Conservation (phyloP, 2,113 vertebrate species). For the Entomyzon cyanotis region DNA sequence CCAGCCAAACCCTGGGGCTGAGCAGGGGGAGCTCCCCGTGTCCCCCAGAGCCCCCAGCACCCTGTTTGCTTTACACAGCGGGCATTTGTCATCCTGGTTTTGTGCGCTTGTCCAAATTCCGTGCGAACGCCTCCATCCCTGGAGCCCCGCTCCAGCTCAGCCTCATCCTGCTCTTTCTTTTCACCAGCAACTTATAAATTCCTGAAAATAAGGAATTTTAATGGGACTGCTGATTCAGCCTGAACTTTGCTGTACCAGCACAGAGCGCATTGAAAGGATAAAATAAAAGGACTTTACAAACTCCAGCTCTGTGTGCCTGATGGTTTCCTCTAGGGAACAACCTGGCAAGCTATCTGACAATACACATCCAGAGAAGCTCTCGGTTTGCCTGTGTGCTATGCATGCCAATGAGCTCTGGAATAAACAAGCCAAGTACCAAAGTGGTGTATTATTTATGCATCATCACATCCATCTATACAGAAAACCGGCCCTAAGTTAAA, state of each 20-base stretch:
- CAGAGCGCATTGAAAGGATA: neutral
- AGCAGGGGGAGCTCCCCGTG: accelerated
- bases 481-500: slow-evolving; percentile 14
- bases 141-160: neutral
- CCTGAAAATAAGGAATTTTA: slow-evolving; percentile 1
- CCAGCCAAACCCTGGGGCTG: accelerated
- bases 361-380: slow-evolving; percentile 2
- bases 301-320: neutral
- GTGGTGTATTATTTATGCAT: slow-evolving; percentile 4
- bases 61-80: accelerated
- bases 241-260: neutral
- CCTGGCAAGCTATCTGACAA: neutral
- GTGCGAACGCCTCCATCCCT: accelerated
- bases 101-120: neutral
- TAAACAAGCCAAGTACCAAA: neutral
- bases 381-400: neutral
- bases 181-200: neutral
- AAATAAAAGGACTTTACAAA: slow-evolving; percentile 13
- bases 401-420: neutral
- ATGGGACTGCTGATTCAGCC: neutral
- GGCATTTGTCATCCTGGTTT: neutral
- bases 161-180: neutral
- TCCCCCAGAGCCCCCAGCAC: neutral
- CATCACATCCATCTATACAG: neutral
- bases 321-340: neutral